phyloP scores from a whole-genome alignment of 2,797 vertebrate species.

The Peromyscus nudipes region DNA sequence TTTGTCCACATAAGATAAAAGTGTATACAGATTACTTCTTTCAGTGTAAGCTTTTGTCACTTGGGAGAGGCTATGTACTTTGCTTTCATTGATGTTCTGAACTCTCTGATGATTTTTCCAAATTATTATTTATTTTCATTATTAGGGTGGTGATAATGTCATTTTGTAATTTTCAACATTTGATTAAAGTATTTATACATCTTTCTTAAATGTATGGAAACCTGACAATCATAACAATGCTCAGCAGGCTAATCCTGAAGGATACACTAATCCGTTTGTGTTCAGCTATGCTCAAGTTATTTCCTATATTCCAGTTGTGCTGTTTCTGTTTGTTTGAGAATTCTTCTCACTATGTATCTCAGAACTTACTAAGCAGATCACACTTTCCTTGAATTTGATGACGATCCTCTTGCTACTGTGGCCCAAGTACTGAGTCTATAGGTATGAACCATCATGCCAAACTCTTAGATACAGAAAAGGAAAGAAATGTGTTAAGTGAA shows the following conservation, averaged over 20 bases:
- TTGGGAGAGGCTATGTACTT: constrained; percentile 16
- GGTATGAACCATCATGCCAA: background rate
- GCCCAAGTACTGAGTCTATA: background rate
- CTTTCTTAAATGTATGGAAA: constrained; percentile 40
- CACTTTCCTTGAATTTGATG: background rate
- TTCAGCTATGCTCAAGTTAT: background rate
- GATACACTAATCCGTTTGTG: background rate
- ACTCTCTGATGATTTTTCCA: background rate
- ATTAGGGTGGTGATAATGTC: background rate
- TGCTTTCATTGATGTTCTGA: background rate
- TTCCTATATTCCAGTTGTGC: background rate
- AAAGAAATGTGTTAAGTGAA: constrained; percentile 5
- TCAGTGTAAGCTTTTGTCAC: background rate
- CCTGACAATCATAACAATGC: background rate
- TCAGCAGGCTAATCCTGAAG: background rate
- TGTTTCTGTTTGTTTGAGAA: background rate
- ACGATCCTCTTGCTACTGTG: background rate
- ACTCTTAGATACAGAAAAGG: background rate
- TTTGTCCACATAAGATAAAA: background rate
- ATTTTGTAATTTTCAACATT: background rate
- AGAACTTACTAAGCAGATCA: background rate
- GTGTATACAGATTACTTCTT: background rate
- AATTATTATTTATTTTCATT: constrained; percentile 10
- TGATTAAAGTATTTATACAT: background rate
- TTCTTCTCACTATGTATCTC: background rate